These are phyloP conservation scores for Lapara coniferarum DNA, from an alignment of 2,888 invertebrate species.

Conservation along the genomic window DNA sequence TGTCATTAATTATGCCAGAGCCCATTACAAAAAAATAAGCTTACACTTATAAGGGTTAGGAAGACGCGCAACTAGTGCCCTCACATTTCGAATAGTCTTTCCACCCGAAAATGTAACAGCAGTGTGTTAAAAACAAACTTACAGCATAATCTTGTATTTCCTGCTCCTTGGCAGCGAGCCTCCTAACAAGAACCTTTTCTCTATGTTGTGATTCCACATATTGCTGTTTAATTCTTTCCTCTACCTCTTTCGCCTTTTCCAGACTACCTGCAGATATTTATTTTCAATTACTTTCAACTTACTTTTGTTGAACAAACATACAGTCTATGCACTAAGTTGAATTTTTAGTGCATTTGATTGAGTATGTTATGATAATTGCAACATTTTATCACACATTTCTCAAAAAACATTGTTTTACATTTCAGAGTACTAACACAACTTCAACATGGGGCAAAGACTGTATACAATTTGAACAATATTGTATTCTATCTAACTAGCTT, in stretches of 20 bases:
- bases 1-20: no score
- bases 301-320: background rate
- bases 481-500: background rate
- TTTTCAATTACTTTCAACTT: constrained; percentile 3
- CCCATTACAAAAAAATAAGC: no score
- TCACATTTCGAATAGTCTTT: background rate
- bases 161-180: constrained; percentile 97
- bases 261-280: constrained; percentile 84
- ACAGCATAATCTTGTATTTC: constrained; percentile 98
- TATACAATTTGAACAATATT: constrained; percentile 26
- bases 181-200: constrained; percentile 95
- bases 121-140: constrained; percentile 62
- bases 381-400: background rate
- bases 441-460: constrained; percentile 28
- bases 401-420: background rate
- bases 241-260: constrained; percentile 88
- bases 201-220: constrained; percentile 93
- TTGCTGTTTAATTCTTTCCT: constrained; percentile 91
- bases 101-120: background rate
- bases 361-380: background rate
- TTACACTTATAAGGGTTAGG: no score
- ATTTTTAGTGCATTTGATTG: constrained; percentile 1
- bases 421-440: background rate
- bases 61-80: background rate
- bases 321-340: constrained; percentile 21